These are phyloP conservation scores for Gymnopithys bicolor DNA, from an alignment of 2,797 vertebrate species.

Conservation along the genomic window DNA sequence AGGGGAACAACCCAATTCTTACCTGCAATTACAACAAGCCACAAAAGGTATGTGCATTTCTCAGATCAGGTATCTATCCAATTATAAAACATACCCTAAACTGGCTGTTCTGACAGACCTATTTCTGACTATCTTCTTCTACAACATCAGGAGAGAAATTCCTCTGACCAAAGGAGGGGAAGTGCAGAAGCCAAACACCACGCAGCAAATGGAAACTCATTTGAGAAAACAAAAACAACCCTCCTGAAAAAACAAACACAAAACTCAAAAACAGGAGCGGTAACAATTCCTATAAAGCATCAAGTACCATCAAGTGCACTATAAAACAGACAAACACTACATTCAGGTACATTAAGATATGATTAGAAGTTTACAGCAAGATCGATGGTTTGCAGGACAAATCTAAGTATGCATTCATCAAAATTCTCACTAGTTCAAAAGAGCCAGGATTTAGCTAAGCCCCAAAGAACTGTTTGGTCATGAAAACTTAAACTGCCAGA, in stretches of 20 bases:
- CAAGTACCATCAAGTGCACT: background rate
- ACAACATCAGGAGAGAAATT: background rate
- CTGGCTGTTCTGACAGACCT: background rate
- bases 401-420: background rate
- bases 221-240: fast-evolving
- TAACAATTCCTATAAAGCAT: background rate
- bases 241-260: background rate
- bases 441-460: background rate
- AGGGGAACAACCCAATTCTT: background rate
- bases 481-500: background rate
- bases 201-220: background rate
- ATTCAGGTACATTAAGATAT: background rate
- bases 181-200: background rate
- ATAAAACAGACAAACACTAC: background rate
- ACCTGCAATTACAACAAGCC: background rate
- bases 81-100: background rate
- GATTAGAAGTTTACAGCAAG: background rate
- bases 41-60: background rate
- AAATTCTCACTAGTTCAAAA: background rate
- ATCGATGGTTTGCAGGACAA: background rate
- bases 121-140: background rate
- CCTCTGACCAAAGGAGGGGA: background rate
- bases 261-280: background rate
- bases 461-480: background rate
- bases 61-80: background rate